A percentile compares a stretch with the other conserved stretches of the same genome.
These are phyloP conservation scores for Tenualosa ilisha DNA, from an alignment of 2,797 vertebrate species.

Conservation along the genomic window DNA sequence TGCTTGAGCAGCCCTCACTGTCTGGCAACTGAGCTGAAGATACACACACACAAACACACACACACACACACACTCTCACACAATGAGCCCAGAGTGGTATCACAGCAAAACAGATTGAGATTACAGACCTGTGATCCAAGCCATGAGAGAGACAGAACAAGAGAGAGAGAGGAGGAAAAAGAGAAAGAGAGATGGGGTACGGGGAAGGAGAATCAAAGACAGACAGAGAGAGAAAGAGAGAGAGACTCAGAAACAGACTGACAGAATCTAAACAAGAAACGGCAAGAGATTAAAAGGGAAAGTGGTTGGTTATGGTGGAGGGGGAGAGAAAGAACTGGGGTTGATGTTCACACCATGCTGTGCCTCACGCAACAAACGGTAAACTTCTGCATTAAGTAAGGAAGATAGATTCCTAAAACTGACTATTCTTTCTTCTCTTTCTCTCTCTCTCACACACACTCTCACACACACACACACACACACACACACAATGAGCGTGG, in stretches of 20 bases:
- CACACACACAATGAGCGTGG: too few relatives aligned
- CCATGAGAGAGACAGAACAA: constrained; percentile 35
- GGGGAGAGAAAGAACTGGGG: background rate
- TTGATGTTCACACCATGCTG: background rate
- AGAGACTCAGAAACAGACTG: constrained; percentile 31
- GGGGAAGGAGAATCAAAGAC: background rate
- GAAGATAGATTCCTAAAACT: background rate
- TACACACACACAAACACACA: background rate
- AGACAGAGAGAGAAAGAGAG: constrained; percentile 31
- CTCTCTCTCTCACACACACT: background rate
- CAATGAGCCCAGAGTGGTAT: constrained; percentile 65
- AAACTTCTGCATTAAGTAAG: background rate
- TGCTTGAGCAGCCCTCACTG: constrained; percentile 24
- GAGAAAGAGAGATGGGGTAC: constrained; percentile 7
- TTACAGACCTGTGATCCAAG: constrained; percentile 67
- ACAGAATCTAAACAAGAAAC: background rate
- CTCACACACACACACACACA: too few relatives aligned
- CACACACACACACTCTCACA: background rate
- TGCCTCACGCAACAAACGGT: background rate
- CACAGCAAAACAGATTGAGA: constrained; percentile 74
- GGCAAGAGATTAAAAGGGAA: background rate
- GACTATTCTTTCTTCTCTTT: background rate
- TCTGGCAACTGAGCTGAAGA: background rate
- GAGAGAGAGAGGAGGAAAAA: background rate
- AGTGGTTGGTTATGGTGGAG: background rate